Base-by-base conservation (phyloP, 2,888 invertebrate species). In the Lydus trimaculatus region DNA sequence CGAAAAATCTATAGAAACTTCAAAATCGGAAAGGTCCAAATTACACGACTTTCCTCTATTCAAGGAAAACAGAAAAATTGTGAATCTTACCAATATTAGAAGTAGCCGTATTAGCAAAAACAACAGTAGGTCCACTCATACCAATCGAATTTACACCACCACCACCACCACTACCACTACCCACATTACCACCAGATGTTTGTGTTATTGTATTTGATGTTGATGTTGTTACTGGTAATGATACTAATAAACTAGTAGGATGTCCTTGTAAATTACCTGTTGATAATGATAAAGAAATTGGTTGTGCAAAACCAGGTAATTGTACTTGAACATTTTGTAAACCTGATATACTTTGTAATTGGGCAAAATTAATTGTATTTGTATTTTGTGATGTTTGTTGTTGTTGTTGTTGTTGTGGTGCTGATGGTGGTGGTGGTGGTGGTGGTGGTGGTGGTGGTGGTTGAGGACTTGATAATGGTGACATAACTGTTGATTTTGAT, bases 261-360 rank as follows among this genome's bases (percentile, higher is more conserved):
- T 83, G 83, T 60, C 85, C 85, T 83, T 90, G 84, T 84, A 90
- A 73, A 81, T 87, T 80, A 82, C 87, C 75, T 39, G 92, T 89
- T 36, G 92, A 90, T 48, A 94, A 85, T 52, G 93, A 92, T 78
- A 94, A 86, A 62, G 95, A 94, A 77, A 95, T 94, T 5, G 95
- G 94, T 75, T 94, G 94, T n/a, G 94, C 90, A 66, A 95, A 89
- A 52, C 94, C 94, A 13, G 94, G 93, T 79, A 95, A 91, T 82
- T 95, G 95, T 63, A 89, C 90, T 86, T 93, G 92, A 64, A 93
- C 92, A 84, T 93, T 94, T 83, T 94, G 94, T 62, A 94, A 85
- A 31, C 92, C 92, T 71, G 93, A 91, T 65, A 93, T 84, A 77
- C 86, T 90, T 76, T 90, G 90, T 71, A 91, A 84, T 80, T 89